Percentiles rank a stretch among this genome's conserved stretches.
Evolutionary conservation across 2,888 invertebrate genomes (phyloP).

Genomic region (Anoplius nigerrimus): DNA sequence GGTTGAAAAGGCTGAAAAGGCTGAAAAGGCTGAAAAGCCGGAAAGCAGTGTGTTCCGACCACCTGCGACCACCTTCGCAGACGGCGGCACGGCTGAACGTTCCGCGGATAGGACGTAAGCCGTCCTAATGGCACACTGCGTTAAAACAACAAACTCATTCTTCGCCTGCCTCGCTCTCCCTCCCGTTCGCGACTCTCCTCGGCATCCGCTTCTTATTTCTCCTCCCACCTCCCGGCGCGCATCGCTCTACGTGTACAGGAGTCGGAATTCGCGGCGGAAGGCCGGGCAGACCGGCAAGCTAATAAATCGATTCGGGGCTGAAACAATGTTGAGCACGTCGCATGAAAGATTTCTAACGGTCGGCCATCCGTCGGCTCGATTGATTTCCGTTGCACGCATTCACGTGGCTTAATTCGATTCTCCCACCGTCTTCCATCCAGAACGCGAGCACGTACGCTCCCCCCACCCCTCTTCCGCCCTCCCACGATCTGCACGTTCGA

Average conservation of each 20-base stretch:
- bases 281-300: no score
- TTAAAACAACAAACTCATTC: constrained; percentile 32
- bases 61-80: constrained; percentile 36
- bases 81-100: constrained; percentile 25
- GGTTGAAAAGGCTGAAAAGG: constrained; percentile 20
- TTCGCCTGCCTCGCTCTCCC: constrained; percentile 16
- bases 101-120: constrained; percentile 27
- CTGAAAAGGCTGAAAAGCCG: constrained; percentile 14
- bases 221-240: constrained; percentile 20
- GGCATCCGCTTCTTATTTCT: background rate
- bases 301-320: no score
- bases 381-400: no score
- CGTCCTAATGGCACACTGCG: constrained; percentile 26
- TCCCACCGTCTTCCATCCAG: no score
- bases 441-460: background rate
- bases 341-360: no score
- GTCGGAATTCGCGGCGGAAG: no score
- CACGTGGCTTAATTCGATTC: no score
- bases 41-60: constrained; percentile 38
- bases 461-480: background rate
- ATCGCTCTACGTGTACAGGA: no score
- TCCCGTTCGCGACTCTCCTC: background rate
- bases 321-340: no score
- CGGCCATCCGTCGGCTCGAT: no score
- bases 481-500: background rate